Conservation (phyloP, 2,113 vertebrate species). For the Muscicapa adusta region DNA sequence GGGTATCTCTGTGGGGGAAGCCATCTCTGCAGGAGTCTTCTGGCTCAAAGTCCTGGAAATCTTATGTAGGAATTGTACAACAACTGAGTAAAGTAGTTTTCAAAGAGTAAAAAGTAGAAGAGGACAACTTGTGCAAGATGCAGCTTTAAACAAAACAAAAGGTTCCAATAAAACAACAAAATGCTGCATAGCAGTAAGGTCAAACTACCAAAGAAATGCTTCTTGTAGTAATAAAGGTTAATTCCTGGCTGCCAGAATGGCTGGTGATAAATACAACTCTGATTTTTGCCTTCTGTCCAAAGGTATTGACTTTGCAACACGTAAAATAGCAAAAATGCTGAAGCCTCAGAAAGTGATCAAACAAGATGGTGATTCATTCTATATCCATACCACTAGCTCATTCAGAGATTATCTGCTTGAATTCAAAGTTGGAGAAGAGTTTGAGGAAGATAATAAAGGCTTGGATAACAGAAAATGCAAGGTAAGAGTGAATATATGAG, state of each 20-base stretch:
- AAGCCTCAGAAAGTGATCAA: constrained; percentile 85
- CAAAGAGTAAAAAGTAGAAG: background rate
- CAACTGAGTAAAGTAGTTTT: background rate
- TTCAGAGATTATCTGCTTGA: constrained; percentile 79
- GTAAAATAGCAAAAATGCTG: constrained; percentile 81
- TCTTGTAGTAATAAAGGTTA: background rate
- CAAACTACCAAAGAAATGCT: background rate
- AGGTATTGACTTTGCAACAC: constrained; percentile 78
- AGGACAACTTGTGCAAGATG: background rate
- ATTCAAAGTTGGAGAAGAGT: constrained; percentile 81
- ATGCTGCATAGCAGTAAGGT: background rate
- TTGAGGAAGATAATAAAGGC: constrained; percentile 86
- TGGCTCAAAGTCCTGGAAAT: background rate
- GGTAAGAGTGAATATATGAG: constrained; percentile 62
- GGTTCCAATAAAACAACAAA: background rate
- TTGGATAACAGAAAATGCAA: constrained; percentile 85
- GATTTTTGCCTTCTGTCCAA: constrained; percentile 36
- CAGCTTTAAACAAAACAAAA: background rate
- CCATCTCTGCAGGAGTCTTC: background rate
- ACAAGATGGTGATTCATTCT: constrained; percentile 71
- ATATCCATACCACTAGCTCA: constrained; percentile 79
- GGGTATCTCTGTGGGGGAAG: background rate
- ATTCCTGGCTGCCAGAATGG: background rate
- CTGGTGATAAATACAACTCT: background rate
- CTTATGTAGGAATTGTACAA: background rate